Evolutionary conservation across 2,888 invertebrate genomes (phyloP), one percentile per base, ranked within the genome.

Genomic region (Dysmachus trigonus): DNA sequence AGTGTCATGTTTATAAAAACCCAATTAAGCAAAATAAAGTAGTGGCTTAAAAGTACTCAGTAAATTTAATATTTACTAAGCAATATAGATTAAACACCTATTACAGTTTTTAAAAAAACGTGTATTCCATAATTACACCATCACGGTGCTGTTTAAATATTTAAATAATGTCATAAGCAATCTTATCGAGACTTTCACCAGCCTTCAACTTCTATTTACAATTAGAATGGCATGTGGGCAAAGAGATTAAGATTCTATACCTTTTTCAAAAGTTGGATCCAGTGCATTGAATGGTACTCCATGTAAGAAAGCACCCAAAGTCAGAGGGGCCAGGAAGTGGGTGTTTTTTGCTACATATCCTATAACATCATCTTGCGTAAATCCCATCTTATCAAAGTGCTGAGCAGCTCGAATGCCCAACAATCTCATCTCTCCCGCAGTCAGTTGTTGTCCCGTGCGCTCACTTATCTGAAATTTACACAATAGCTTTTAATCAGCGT

Each of bases 281-380:
- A 92, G 89, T 0, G 91, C 90, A 88, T 91, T 91, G 2, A 92
- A 90, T 8, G 91, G 90, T 0, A 90, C 90, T 1, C 91, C 91
- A 82, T 90, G 90, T 13, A 90, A 87, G n/a, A 92, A 88, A 3
- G 90, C 90, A 1, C 90, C 92, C 41, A 91, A 87, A 5, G 91
- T 90, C 13, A 91, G 86, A 0, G 92, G 91, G 88, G 91, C 90
- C 2, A 90, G 86, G 85, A 90, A 90, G 1, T 90, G 90, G 33
- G 90, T 89, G 85, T 92, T 91, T 8, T 88, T 88, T 0, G 89
- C 91, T 0, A 90, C 89, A 62, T 92, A 90, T 33, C 91, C 91
- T 35, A 92, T 90, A 7, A 91, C 89, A 88, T 92, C 90, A 30
- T 90, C 90, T 85, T 91, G 90, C 15, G 90, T 88, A 30, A 91